Evolutionary conservation across 2,888 invertebrate species (phyloP).

Genomic region (Theretra japonica): DNA sequence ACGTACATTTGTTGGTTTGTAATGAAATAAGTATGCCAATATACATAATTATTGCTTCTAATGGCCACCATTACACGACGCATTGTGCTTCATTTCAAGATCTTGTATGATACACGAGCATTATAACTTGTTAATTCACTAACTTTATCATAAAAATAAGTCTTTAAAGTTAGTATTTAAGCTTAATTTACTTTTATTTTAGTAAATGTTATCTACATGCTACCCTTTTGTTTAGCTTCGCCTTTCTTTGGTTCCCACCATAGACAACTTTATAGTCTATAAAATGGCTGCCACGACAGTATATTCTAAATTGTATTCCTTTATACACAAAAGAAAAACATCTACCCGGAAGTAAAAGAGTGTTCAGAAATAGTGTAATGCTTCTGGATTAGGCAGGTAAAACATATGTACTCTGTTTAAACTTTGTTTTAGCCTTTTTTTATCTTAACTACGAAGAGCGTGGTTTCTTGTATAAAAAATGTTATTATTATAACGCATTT

Average conservation of each 20-base stretch:
- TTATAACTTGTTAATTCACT: conserved; percentile 57
- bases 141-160: conserved; percentile 55
- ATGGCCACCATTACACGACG: conserved; percentile 85
- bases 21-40: conserved; percentile 81
- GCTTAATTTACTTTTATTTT: conserved; percentile 66
- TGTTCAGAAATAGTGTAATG: too few relatives aligned
- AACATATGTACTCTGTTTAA: neutral
- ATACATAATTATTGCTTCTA: conserved; percentile 83
- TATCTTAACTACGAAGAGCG: neutral
- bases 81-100: conserved; percentile 76
- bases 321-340: conserved; percentile 44
- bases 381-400: too few relatives aligned
- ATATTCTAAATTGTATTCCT: conserved; percentile 57
- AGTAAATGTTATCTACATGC: conserved; percentile 81
- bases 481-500: too few relatives aligned
- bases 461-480: neutral
- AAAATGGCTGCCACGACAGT: conserved; percentile 80
- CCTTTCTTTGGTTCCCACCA: conserved; percentile 80
- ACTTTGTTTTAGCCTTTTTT: too few relatives aligned
- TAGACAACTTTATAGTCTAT: conserved; percentile 75
- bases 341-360: neutral
- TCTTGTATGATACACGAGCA: conserved; percentile 58
- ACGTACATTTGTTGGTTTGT: conserved; percentile 70
- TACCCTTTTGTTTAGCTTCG: conserved; percentile 85
- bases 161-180: conserved; percentile 58